Evolutionary conservation across 2,888 invertebrate genomes (phyloP).

Genomic region (Apamea crenata): DNA sequence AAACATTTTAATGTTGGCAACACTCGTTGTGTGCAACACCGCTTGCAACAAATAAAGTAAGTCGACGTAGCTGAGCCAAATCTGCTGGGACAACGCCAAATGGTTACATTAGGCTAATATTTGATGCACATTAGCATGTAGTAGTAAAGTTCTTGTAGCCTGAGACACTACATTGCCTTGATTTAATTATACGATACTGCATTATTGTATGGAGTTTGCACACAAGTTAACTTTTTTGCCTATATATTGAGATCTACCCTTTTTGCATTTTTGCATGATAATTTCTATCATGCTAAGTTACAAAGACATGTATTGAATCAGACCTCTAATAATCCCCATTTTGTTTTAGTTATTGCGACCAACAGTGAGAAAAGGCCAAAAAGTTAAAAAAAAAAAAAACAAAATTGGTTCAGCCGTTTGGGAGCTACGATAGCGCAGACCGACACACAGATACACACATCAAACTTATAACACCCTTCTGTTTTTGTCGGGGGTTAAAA

Average conservation of each 20-base stretch:
- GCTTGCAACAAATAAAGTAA: conserved; percentile 68
- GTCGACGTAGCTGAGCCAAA: conserved; percentile 72
- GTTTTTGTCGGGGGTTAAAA: no score
- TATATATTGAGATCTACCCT: neutral
- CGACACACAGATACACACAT: no score
- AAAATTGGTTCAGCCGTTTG: no score
- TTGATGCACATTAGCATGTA: conserved; percentile 72
- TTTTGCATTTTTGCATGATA: neutral
- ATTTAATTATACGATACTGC: conserved; percentile 39
- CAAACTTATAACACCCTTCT: no score
- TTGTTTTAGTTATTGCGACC: no score
- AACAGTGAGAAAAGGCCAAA: no score
- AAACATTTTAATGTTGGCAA: conserved; percentile 57
- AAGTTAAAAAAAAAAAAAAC: no score
- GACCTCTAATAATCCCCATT: no score
- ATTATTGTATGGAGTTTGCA: neutral
- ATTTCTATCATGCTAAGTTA: neutral
- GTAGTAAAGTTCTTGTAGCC: conserved; percentile 31
- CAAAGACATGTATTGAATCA: no score
- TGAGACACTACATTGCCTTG: conserved; percentile 42
- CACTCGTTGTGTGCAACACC: conserved; percentile 54
- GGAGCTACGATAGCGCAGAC: no score
- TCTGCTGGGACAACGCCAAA: conserved; percentile 78
- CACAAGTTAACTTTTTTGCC: neutral
- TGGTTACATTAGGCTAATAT: conserved; percentile 79